These are phyloP conservation scores for Harlomillsia oculata DNA, from an alignment of 1,140 invertebrate genomes.

Conservation along the genomic window DNA sequence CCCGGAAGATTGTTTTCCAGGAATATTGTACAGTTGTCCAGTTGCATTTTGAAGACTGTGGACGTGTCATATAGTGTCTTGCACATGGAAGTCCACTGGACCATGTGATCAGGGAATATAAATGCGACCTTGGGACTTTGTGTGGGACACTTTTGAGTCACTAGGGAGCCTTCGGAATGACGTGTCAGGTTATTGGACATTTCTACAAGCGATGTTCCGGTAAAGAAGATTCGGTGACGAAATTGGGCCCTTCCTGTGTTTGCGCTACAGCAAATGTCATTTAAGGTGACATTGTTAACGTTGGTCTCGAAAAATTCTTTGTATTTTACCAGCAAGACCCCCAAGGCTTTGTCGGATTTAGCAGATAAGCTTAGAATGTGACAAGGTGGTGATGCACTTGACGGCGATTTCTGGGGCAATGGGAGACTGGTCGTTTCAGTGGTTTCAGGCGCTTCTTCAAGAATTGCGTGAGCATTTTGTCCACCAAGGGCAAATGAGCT, in stretches of 20 bases:
- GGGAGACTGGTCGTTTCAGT: not conserved
- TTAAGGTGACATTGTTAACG: not conserved
- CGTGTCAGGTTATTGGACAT: not conserved
- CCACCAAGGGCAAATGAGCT: conserved; percentile 18
- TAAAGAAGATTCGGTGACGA: not conserved
- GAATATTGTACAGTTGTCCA: conserved; percentile 6
- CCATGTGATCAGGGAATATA: conserved; percentile 2
- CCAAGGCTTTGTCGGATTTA: not conserved
- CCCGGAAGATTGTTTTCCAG: not conserved
- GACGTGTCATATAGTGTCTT: conserved; percentile 1
- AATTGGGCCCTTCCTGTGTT: conserved; percentile 8
- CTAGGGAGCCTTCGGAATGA: not conserved
- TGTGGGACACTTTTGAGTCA: not conserved
- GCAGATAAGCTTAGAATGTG: conserved; percentile 7
- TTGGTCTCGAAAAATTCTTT: not conserved
- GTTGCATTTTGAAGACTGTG: not conserved
- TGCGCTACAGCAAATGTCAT: conserved; percentile 2
- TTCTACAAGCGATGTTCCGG: not conserved
- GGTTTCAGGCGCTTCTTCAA: conserved; percentile 8
- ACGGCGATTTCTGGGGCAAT: not conserved
- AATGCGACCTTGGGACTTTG: not conserved
- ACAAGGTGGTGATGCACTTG: not conserved
- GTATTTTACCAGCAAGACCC: not conserved
- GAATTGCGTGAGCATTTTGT: conserved; percentile 13
- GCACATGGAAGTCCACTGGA: not conserved